Evolutionary conservation across 2,113 vertebrate species (phyloP).

Genomic region (Halichoerus grypus): DNA sequence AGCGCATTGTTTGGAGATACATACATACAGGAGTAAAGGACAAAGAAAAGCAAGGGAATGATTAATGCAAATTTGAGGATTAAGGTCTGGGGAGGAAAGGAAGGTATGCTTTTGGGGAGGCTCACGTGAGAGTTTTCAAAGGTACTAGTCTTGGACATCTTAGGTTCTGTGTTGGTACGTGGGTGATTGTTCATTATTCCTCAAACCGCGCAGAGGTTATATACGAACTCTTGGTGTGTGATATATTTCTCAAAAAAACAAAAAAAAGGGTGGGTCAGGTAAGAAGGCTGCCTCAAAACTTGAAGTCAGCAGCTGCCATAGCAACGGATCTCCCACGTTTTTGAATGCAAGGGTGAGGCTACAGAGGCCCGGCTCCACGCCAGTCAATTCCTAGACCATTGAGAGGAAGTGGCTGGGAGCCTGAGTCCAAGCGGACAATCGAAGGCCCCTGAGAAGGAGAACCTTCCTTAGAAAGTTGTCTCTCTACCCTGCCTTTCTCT

Average conservation of each 20-base stretch:
- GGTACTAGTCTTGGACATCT: neutral
- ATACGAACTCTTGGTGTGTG: neutral
- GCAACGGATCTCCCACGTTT: neutral
- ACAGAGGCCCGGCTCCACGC: neutral
- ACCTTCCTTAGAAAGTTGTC: neutral
- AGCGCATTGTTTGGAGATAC: neutral
- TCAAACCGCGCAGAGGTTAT: neutral
- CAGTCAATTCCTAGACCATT: neutral
- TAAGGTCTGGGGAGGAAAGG: neutral
- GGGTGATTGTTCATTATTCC: neutral
- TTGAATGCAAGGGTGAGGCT: neutral
- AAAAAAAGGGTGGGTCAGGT: neutral
- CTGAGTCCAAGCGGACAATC: neutral
- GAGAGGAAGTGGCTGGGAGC: neutral
- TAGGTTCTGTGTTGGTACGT: neutral
- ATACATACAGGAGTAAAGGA: neutral
- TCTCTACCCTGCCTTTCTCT: neutral
- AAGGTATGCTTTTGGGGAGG: neutral
- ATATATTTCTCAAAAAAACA: neutral
- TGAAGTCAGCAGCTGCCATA: neutral
- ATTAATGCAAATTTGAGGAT: neutral
- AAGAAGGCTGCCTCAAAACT: neutral
- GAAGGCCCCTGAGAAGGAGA: neutral
- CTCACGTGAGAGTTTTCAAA: neutral
- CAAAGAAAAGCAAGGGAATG: neutral